Evolutionary conservation across 2,113 vertebrate species (phyloP), one percentile per base, ranked within the genome.

Genomic region (Solea solea): DNA sequence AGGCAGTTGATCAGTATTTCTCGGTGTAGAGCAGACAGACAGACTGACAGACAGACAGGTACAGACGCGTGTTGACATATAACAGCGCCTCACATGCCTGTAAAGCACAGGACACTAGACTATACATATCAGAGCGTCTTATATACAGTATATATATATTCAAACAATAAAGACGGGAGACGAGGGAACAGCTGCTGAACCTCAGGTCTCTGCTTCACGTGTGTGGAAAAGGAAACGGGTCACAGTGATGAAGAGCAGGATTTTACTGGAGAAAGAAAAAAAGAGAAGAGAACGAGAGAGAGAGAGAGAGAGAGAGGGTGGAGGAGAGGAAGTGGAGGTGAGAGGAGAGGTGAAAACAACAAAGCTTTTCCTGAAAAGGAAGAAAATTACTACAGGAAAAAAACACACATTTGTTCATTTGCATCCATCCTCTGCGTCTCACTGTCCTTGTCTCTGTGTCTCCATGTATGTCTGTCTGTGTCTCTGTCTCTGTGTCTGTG

Each of bases 71-170:
- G 66, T 15, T 40, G 63, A 74, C 46, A 9, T 5, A 42, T 60
- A 75, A 2, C 80, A 68, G 86, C 0, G 59, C 63, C 63, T 63
- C 58, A 4, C 52, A 10, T 28, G 64, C 42, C 12, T 57, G 45
- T 6, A 16, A 3, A 45, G 46, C 1, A 46, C 59, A 41, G 0
- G 56, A 76, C 21, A 56, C 72, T 44, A 89, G 87, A 89, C 86
- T 87, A 88, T 70, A 89, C 89, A 89, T 12, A 59, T 81, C 87
- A 78, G 56, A 1, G 7, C 12, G 0, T 69, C 70, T 75, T 34
- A 4, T 87, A 82, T 67, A 89, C 79, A 76, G 40, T 54, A 57
- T 5, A 42, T 5, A 42, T 42, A 34, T 34, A 34, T 34, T 81
- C 72, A 81, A 77, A 82, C 81, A 64, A 27, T 66, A 48, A 62